Percentiles rank a stretch among this genome's conserved stretches.
These are phyloP conservation scores for Elegia similella DNA, from an alignment of 2,888 invertebrate species.

Conservation along the genomic window DNA sequence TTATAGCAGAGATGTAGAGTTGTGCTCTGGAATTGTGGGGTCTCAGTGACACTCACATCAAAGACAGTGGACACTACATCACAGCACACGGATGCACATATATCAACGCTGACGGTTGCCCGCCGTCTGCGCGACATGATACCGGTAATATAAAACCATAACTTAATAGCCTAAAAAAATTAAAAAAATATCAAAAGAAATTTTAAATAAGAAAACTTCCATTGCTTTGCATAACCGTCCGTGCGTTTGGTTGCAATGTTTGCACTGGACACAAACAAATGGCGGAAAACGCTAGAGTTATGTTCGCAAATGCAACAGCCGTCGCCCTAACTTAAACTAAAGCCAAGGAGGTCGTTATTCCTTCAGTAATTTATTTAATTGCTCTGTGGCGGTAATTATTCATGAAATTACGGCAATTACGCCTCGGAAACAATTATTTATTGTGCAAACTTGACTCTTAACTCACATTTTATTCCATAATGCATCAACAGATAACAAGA, in stretches of 20 bases:
- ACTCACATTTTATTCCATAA: constrained; percentile 78
- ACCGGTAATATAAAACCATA: no score
- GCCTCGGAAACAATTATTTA: constrained; percentile 80
- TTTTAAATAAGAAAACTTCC: no score
- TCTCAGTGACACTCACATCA: neutral
- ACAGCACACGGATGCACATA: neutral
- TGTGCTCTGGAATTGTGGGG: neutral
- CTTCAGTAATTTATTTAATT: constrained; percentile 81
- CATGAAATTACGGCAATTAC: constrained; percentile 82
- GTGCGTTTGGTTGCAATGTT: neutral
- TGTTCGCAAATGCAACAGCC: constrained; percentile 44
- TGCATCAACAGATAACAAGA: constrained; percentile 70
- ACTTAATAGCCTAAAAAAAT: no score
- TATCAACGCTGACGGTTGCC: neutral
- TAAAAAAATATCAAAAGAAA: no score
- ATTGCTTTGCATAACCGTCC: neutral
- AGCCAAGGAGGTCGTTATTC: constrained; percentile 76
- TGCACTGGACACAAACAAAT: constrained; percentile 7
- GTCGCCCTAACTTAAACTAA: constrained; percentile 76
- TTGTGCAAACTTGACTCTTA: constrained; percentile 78
- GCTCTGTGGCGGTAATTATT: constrained; percentile 81
- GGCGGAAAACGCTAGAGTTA: constrained; percentile 45
- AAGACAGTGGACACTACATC: neutral
- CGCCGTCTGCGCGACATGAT: no score
- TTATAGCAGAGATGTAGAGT: neutral